A percentile compares a stretch with the other conserved stretches of the same genome.
These are phyloP conservation scores for Cryptosula pallasiana DNA, from an alignment of 2,888 invertebrate species.

Conservation along the genomic window DNA sequence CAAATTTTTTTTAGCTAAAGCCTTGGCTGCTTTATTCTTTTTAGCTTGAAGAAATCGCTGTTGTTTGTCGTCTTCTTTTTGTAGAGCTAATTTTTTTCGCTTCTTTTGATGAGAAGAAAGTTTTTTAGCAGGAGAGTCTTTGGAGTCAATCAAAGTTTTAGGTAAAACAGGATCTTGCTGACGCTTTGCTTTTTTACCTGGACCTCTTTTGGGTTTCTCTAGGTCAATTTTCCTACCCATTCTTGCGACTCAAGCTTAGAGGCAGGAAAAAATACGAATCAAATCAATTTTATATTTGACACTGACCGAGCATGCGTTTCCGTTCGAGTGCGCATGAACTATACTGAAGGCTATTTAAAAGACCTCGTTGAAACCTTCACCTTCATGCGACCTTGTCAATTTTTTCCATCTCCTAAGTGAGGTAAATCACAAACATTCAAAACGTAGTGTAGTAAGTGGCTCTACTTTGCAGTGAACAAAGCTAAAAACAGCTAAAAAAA, in stretches of 20 bases:
- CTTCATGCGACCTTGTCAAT: not conserved
- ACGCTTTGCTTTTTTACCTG: slow-evolving; percentile 79
- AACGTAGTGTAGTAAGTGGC: too few species aligned
- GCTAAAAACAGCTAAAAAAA: too few species aligned
- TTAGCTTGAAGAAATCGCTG: not conserved
- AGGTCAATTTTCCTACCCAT: slow-evolving; percentile 46
- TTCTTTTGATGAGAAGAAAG: slow-evolving; percentile 26
- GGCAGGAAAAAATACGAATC: too few species aligned
- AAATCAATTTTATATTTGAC: too few species aligned
- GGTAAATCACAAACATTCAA: too few species aligned
- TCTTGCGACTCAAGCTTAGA: too few species aligned
- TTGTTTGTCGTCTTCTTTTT: slow-evolving; percentile 50
- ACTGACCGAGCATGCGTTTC: too few species aligned
- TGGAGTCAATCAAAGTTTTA: slow-evolving; percentile 51
- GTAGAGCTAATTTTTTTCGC: slow-evolving; percentile 25
- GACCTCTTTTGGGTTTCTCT: slow-evolving; percentile 64
- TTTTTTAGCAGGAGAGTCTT: slow-evolving; percentile 19
- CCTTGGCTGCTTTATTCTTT: slow-evolving; percentile 35
- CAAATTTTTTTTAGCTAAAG: slow-evolving; percentile 63
- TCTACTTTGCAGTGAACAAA: too few species aligned
- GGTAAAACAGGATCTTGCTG: slow-evolving; percentile 72
- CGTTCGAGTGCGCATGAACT: too few species aligned
- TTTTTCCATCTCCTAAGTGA: too few species aligned
- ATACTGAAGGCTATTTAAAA: too few species aligned
- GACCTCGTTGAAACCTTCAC: not conserved